Percentiles rank a stretch among this genome's conserved stretches.
These are phyloP conservation scores for Artibeus lituratus DNA, from an alignment of 2,797 vertebrate genomes.

Conservation along the genomic window DNA sequence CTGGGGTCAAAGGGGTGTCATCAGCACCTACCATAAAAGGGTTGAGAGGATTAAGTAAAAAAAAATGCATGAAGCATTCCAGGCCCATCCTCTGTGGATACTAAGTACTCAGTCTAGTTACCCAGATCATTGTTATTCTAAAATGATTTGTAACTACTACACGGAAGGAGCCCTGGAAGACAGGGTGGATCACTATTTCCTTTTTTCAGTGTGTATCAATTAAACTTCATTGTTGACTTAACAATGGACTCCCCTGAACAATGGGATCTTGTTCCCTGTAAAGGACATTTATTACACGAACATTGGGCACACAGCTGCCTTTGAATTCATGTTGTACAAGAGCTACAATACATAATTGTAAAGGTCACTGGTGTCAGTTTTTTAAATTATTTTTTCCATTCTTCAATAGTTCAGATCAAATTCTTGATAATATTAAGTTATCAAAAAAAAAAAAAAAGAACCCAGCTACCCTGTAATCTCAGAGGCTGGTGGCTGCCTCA, in stretches of 20 bases:
- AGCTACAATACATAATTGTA: not conserved
- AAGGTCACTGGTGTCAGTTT: constrained; percentile 56
- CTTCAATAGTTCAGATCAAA: constrained; percentile 62
- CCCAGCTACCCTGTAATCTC: not conserved
- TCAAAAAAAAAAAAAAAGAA: not conserved
- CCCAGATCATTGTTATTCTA: not conserved
- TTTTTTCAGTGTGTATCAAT: not conserved
- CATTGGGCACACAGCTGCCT: not conserved
- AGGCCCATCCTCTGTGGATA: not conserved
- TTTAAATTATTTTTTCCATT: constrained; percentile 68
- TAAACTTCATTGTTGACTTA: not conserved
- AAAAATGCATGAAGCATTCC: not conserved
- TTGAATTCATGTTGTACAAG: constrained; percentile 9
- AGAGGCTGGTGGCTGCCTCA: not conserved
- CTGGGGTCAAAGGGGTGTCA: not conserved
- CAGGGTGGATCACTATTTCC: not conserved
- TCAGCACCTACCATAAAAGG: not conserved
- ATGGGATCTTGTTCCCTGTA: not conserved
- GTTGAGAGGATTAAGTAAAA: not conserved
- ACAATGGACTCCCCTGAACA: not conserved
- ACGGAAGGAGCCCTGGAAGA: not conserved
- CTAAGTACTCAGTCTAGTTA: not conserved
- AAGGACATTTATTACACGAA: constrained; percentile 24
- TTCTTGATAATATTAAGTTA: constrained; percentile 21
- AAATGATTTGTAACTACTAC: constrained; percentile 1